Base-by-base conservation (phyloP, 2,888 invertebrate species). In the Plagodis dolabraria region DNA sequence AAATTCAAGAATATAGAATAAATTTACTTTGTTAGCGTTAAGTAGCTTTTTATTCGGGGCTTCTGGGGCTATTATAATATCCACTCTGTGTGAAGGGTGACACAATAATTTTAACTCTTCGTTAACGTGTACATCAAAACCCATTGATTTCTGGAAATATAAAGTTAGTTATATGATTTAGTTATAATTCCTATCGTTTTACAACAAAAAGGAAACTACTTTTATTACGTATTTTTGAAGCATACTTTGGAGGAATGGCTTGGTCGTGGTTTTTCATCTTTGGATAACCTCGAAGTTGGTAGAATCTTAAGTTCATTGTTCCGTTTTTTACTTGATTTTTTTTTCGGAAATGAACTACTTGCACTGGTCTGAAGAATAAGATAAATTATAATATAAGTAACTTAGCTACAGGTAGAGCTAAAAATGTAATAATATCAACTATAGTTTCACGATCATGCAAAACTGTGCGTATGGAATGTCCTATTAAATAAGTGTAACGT, bases 291-390 rank as follows among this genome's bases (percentile, higher is more conserved):
- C 10, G 40, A 40, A 5, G 40, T 10, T 40, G 40, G 40, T 10
- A 40, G 40, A 40, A 38, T 47, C 43, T 44, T 5, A 40, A 40
- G 40, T 9, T 42, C 7, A 49, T 22, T n/a, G 7, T 49, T 22
- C 4, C 5, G 10, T 7, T 6, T 6, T 10, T 40, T 40, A 33
- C n/a, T 42, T 49, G 42, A 33, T 33, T 33, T 49, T 33, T 34
- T 56, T 54, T 46, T 57, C 35, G 47, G 35, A 50, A 47, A 48
- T n/a, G 56, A 52, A 45, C 43, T 44, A 43, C 42, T 33, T 51
- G 7, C 35, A 5, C 11, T 43, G 43, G 12, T 43, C 51, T 51
- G 36, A 12, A 11, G 11, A n/a, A 11, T 33, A 6, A 42, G 40
- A 35, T 34, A 34, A 11, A 43, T 11, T 38, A 1, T 38, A 38